Evolutionary conservation across 2,888 invertebrate species (phyloP), one percentile per base, ranked within the genome.

Genomic region (Ephialtes manifestator): DNA sequence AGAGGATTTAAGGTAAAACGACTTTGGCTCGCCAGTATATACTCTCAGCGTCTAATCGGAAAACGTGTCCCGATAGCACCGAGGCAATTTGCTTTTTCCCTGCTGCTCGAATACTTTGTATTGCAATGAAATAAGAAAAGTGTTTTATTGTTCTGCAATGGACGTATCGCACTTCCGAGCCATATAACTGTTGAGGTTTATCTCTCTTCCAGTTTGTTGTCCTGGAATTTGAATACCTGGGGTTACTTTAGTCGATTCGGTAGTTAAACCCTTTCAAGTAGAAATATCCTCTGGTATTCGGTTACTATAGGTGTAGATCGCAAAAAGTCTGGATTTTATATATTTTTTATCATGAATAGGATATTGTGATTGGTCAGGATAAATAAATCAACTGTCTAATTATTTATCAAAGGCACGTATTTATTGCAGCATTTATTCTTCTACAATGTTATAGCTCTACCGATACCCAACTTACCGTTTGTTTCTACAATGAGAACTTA

Each of bases 111-210:
- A 67, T 77, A 77, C 76, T 84, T 84, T 80, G 77, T 67, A 60
- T 46, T 43, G 72, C 81, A 67, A 77, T 81, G 51, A 76, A 77
- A 77, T 76, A 76, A 80, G 67, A 72, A 84, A 60, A 31, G 58
- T 24, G 20, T 39, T 53, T 43, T 60, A 81, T 81, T 60, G 80
- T 81, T 68, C 60, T 58, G 53, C 84, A 58, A 68, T 67, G 71
- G 71, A 43, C 72, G 39, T 58, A 24, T 72, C 7, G 8, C 80
- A 72, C 71, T 84, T 84, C 75, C 81, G 60, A 60, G 55, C 48
- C 77, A 80, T 84, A 81, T 81, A 81, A 84, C 80, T 35, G 63
- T 71, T 24, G 58, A 72, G 80, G 65, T 81, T 81, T 81, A 81
- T 80, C 81, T 67, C 58, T 76, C 72, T 84, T 72, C 81, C 80